Percentiles rank a stretch among this genome's conserved stretches.
Conservation (phyloP, 2,888 invertebrate species). For the Athetis lepigone region DNA sequence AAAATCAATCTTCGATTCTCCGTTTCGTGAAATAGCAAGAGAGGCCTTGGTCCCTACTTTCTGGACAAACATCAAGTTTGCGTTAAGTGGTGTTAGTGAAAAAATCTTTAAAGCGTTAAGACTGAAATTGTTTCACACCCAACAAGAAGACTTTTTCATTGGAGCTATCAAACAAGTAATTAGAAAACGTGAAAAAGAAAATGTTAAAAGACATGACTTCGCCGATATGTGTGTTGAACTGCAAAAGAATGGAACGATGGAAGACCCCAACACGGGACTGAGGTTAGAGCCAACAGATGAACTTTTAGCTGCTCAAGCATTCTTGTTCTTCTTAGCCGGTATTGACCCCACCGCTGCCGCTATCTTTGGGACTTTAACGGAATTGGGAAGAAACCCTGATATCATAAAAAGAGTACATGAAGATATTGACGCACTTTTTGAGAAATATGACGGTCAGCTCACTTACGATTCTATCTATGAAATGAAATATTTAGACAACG, state of each 20-base stretch:
- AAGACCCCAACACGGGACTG: conserved; percentile 70
- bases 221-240: conserved; percentile 76
- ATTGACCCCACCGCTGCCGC: conserved; percentile 71
- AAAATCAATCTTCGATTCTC: conserved; percentile 76
- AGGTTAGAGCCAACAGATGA: conserved; percentile 77
- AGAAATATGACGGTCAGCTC: conserved; percentile 42
- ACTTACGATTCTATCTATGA: conserved; percentile 64
- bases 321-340: conserved; percentile 71
- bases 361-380: conserved; percentile 69
- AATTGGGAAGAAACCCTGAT: conserved; percentile 74
- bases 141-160: conserved; percentile 76
- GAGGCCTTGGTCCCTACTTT: conserved; percentile 61
- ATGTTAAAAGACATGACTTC: conserved; percentile 76
- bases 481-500: conserved; percentile 77
- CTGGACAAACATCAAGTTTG: conserved; percentile 66
- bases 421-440: conserved; percentile 51
- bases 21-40: conserved; percentile 70
- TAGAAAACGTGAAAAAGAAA: conserved; percentile 69
- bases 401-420: conserved; percentile 63
- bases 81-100: conserved; percentile 54
- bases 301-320: conserved; percentile 62
- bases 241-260: conserved; percentile 73
- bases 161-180: conserved; percentile 76
- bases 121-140: conserved; percentile 70
- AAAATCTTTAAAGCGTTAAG: conserved; percentile 64